Evolutionary conservation across 2,797 vertebrate genomes (phyloP).

Genomic region (Pangasius macronema): DNA sequence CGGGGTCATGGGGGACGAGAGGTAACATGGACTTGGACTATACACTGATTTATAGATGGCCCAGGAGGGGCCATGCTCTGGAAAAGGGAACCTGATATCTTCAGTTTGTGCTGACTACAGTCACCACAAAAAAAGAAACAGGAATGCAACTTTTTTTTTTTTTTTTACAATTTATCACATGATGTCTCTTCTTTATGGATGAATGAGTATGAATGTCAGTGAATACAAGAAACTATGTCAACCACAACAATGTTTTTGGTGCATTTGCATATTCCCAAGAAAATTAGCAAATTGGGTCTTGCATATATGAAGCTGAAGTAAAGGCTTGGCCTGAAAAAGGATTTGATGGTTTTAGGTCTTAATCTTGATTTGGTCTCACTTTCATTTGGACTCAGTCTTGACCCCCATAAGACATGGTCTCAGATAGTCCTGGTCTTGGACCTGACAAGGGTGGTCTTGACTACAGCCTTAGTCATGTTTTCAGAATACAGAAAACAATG

Average conservation of each 20-base stretch:
- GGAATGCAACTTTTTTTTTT: neutral
- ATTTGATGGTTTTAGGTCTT: neutral
- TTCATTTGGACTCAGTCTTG: neutral
- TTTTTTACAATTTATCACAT: neutral
- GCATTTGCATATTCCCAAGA: neutral
- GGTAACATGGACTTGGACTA: constrained; percentile 42
- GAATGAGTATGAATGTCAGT: neutral
- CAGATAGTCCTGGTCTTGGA: neutral
- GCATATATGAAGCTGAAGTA: neutral
- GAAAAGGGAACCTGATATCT: constrained; percentile 59
- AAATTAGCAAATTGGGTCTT: neutral
- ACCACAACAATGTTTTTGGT: neutral
- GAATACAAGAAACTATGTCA: neutral
- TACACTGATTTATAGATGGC: constrained; percentile 69
- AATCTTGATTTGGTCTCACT: neutral
- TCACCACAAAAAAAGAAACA: constrained; percentile 14
- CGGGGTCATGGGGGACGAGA: constrained; percentile 60
- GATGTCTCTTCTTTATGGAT: neutral
- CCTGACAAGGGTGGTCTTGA: neutral
- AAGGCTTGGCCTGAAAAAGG: neutral
- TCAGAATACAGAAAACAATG: neutral
- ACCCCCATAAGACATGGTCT: neutral
- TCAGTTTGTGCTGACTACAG: constrained; percentile 44
- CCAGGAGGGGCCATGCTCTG: constrained; percentile 56
- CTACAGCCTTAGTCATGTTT: neutral